Evolutionary conservation across 2,888 invertebrate species (phyloP).

Genomic region (Cabera pusaria): DNA sequence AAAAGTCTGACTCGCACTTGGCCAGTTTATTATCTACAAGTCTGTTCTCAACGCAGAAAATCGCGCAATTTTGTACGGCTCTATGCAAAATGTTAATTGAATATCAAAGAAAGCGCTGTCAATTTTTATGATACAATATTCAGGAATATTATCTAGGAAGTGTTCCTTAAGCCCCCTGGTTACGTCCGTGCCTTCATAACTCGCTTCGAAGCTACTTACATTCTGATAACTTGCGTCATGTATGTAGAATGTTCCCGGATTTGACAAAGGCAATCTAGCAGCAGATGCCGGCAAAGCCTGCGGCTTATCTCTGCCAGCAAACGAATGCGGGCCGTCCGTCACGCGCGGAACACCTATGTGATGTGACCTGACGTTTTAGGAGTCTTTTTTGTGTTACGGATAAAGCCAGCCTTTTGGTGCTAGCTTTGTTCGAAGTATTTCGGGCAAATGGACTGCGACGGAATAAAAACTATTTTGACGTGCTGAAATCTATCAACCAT

Average conservation of each 20-base stretch:
- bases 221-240: slow-evolving; percentile 43
- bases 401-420: slow-evolving; percentile 2
- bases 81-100: too few species aligned
- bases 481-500: too few species aligned
- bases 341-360: slow-evolving; percentile 29
- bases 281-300: slow-evolving; percentile 39
- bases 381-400: slow-evolving; percentile 9
- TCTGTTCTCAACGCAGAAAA: too few species aligned
- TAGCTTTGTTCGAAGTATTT: slow-evolving; percentile 1
- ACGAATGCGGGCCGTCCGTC: slow-evolving; percentile 45
- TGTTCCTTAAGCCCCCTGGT: not conserved
- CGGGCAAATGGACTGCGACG: too few species aligned
- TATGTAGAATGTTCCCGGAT: slow-evolving; percentile 38
- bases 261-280: slow-evolving; percentile 47
- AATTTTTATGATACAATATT: too few species aligned
- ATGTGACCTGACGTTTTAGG: slow-evolving; percentile 29
- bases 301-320: slow-evolving; percentile 45
- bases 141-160: too few species aligned
- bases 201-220: slow-evolving; percentile 44
- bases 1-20: too few species aligned
- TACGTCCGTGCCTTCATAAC: not conserved
- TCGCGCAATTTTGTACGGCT: too few species aligned
- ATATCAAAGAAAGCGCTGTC: not conserved
- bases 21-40: too few species aligned
- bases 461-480: too few species aligned